Base-by-base conservation (phyloP, 2,888 invertebrate genomes). In the Nemotelus pantherinus region DNA sequence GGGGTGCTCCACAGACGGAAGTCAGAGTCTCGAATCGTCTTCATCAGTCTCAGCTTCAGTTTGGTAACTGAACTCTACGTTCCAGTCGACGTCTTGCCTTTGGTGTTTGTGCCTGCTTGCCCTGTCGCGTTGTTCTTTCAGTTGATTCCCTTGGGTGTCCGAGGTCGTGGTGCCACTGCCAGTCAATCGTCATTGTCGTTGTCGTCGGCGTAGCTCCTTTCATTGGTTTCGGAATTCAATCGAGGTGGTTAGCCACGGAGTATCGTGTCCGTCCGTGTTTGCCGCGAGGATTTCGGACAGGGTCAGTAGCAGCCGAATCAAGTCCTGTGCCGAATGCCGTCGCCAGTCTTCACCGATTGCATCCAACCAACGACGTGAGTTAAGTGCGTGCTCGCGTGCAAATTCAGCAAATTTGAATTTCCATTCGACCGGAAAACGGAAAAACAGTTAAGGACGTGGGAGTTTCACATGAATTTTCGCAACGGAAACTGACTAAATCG, bases 81-180 rank as follows among this genome's bases (percentile, higher is more conserved):
- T 25, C 47, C 70, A 70, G 70, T 70, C 70, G 70, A 53, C 43
- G 53, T 70, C 70, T 70, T 55, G 70, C 70, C 70, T 70, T 70
- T 43, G 70, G 53, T 70, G 70, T 70, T 55, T 70, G 70, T 70
- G 70, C 70, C 70, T 70, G 70, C 55, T 55, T 53, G 25, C 25
- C 25, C 25, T 25, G 25, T 55, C 70, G 70, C 44, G 67, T 67
- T n/a, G 67, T 9, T 10, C 41, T 50, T 70, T 55, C 43, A 55
- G 43, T 70, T 63, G 3, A 3, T 43, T 70, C 70, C 70, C 53
- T 55, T 55, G 55, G 41, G 53, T 43, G 55, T 3, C 39, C 70
- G 70, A 48, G 48, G 67, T 25, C 25, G 25, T 25, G 25, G 25
- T 25, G 25, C 25, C 25, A 25, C 25, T 47, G 70, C 70, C n/a